Base-by-base conservation (phyloP, 2,113 vertebrate species). In the Actinemys pallida region DNA sequence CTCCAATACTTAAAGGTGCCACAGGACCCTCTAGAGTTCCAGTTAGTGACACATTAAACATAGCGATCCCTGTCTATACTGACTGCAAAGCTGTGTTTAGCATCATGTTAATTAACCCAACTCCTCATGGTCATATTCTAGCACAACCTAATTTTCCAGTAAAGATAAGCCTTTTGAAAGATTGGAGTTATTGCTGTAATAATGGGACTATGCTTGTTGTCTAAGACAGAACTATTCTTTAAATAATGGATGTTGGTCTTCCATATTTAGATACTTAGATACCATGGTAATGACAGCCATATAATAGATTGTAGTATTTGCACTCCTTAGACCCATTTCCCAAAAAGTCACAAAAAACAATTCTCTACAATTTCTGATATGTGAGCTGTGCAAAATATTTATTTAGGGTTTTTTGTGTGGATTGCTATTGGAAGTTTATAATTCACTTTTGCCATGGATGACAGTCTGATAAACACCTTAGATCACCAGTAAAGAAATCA, bases 241-340 rank as follows among this genome's bases (percentile, higher is more conserved):
- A 80, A 72, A 6, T 56, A 83, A n/a, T 2, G 17, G 14, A 76
- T n/a, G 1, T 1, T 39, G 24, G 69, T 69, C 90, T 94, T 84
- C 87, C 39, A 69, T n/a, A 76, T n/a, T 81, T n/a, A 84, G 17
- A 12, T 25, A 80, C 35, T 39, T 50, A 31, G 69, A 92, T n/a
- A 45, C 59, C 86, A 69, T 0, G 27, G n/a, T 20, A 53, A 50
- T 0, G 1, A 27, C 9, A 20, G 81, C 76, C 0, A 25, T 39
- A 84, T 54, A 84, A 50, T 88, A 69, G 59, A 39, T 50, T 80
- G 83, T 83, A 87, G n/a, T 10, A 84, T 0, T 2, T 0, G 4
- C 52, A 45, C 88, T 53, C 35, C 8, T 39, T 45, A 84, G 5
- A 12, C 11, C 39, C 29, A 13, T 29, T 47, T 62, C 1, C 11